phyloP scores from a whole-genome alignment of 1,140 invertebrate species.

The Chironomus tepperi region DNA sequence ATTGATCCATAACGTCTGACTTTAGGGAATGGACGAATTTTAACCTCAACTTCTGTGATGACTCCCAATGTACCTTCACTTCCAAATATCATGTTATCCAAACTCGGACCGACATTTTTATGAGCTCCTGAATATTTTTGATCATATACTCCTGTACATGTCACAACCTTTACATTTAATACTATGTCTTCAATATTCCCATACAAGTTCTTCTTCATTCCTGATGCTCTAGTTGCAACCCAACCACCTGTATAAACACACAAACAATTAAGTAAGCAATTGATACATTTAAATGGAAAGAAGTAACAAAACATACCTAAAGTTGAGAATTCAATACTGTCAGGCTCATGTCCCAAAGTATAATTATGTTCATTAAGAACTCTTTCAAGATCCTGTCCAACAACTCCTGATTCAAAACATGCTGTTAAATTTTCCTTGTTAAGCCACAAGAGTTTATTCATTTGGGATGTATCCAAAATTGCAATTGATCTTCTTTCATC shows the following conservation, averaged over 20 bases:
- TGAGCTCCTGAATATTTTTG: slow-evolving; percentile 51
- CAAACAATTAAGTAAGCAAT: neutral
- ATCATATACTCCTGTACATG: slow-evolving; percentile 52
- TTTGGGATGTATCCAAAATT: slow-evolving; percentile 60
- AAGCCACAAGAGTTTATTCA: slow-evolving; percentile 59
- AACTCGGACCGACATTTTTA: slow-evolving; percentile 59
- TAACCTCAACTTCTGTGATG: slow-evolving; percentile 60
- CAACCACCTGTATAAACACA: slow-evolving; percentile 45
- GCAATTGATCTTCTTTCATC: slow-evolving; percentile 54
- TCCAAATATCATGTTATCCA: slow-evolving; percentile 62
- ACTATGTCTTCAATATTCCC: slow-evolving; percentile 67
- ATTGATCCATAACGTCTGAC: slow-evolving; percentile 58
- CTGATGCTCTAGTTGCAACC: slow-evolving; percentile 66
- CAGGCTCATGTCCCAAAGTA: slow-evolving; percentile 59
- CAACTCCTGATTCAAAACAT: slow-evolving; percentile 53
- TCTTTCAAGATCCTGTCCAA: slow-evolving; percentile 56
- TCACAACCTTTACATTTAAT: slow-evolving; percentile 57
- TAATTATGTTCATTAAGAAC: slow-evolving; percentile 41
- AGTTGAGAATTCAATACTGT: slow-evolving; percentile 67
- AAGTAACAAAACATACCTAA: slow-evolving; percentile 37
- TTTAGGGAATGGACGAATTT: slow-evolving; percentile 56
- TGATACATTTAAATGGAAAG: neutral
- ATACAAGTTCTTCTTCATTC: slow-evolving; percentile 74
- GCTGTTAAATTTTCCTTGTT: slow-evolving; percentile 57
- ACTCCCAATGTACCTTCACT: slow-evolving; percentile 66